These are phyloP conservation scores for Pitta sordida DNA, from an alignment of 2,113 vertebrate species.

Conservation along the genomic window DNA sequence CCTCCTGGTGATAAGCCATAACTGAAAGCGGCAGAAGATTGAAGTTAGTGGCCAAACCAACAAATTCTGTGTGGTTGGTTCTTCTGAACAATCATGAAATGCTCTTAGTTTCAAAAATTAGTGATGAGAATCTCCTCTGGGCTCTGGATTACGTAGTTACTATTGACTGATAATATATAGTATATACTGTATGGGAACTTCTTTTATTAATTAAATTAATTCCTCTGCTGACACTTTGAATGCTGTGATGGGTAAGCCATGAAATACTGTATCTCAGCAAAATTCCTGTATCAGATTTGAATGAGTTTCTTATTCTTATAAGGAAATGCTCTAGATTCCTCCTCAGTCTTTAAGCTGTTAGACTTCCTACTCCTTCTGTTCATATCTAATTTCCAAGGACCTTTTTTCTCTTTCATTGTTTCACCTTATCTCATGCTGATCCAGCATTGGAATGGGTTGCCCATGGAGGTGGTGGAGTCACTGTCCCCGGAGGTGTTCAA, in stretches of 20 bases:
- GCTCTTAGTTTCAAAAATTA: not conserved
- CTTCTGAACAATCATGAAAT: not conserved
- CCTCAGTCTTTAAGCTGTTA: not conserved
- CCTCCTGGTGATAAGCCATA: not conserved
- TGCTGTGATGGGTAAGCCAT: not conserved
- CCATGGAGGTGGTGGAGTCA: too few relatives aligned
- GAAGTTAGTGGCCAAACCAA: not conserved
- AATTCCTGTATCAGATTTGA: not conserved
- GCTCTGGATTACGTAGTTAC: not conserved
- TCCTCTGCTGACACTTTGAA: not conserved
- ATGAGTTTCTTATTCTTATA: not conserved
- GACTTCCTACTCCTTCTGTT: not conserved
- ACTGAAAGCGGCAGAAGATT: rapidly evolving
- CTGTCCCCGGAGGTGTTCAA: too few relatives aligned
- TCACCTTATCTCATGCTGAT: not conserved
- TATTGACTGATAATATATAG: not conserved
- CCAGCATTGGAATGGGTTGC: too few relatives aligned
- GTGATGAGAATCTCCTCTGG: not conserved
- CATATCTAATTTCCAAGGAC: not conserved
- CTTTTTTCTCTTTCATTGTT: not conserved
- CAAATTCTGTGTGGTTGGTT: not conserved
- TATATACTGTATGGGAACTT: not conserved
- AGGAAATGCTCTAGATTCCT: not conserved
- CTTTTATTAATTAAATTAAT: not conserved
- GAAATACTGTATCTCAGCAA: not conserved